Conservation (phyloP, 2,888 invertebrate species). For the Rhaphigaster nebulosa region DNA sequence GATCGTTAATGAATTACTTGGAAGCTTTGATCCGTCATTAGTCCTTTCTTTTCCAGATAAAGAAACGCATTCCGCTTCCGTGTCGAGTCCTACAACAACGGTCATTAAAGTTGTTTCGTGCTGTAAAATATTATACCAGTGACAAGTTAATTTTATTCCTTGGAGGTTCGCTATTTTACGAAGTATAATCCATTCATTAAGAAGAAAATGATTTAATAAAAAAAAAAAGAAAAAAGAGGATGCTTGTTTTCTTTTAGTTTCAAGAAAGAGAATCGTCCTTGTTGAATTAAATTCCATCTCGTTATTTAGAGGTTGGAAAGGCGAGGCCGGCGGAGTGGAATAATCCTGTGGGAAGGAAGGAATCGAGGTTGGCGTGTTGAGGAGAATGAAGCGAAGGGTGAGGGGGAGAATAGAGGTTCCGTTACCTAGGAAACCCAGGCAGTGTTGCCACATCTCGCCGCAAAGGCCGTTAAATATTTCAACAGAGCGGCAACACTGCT, state of each 20-base stretch:
- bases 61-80: no score
- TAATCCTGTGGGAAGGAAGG: neutral
- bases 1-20: neutral
- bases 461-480: neutral
- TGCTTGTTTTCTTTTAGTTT: no score
- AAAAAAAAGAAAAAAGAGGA: no score
- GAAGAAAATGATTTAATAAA: no score
- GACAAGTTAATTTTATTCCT: no score
- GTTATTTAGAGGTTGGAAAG: neutral
- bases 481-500: neutral
- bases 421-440: slow-evolving; percentile 7
- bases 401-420: neutral
- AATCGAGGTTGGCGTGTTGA: neutral
- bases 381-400: neutral
- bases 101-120: no score
- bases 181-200: no score
- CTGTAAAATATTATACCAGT: no score
- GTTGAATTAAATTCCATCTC: neutral
- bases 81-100: no score
- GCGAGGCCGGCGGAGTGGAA: neutral
- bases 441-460: neutral
- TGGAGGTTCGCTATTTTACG: no score
- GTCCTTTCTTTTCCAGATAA: neutral
- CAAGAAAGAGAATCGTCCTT: no score
- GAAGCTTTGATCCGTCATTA: neutral